Evolutionary conservation across 2,888 invertebrate genomes (phyloP), one percentile per base, ranked within the genome.

Genomic region (Ochropacha duplaris): DNA sequence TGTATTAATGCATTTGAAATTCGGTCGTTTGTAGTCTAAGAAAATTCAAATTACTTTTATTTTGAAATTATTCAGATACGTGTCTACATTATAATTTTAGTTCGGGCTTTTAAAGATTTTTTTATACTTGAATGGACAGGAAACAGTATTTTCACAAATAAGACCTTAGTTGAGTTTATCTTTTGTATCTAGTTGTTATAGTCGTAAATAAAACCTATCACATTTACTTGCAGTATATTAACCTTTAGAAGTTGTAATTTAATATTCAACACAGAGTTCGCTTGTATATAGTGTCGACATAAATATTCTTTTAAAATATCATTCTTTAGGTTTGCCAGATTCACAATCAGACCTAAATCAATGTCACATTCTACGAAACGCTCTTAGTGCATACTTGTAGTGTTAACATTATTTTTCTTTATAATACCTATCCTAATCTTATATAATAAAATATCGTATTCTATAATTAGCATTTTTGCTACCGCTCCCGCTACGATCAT

Each of bases 1-100:
- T 71, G 57, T 66, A 73, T 66, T 64, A 57, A 55, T 61, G 56
- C 59, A 52, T 55, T 61, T 49, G 49, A 16, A 55, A 28, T 44
- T 44, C 50, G 22, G 52, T 31, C 52, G 50, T 22, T 52, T 52
- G 22, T 44, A 44, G 44, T 19, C 22, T 2, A n/a, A 31, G 31
- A 52, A 19, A 34, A 52, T 52, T 52, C 22, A 52, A 52, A 52
- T 52, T 52, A 31, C 31, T 34, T 31, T 22, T 34, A 11, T 28
- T 26, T 9, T 19, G 6, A 44, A 44, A 44, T 44, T 50, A 16
- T 50, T 28, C 8, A 24, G n/a, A 4, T 26, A 9, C 26, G 50
- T 26, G 24, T 16, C 8, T 50, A 8, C 2, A 24, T 16, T 28
- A 6, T 24, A 11, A 28, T 6, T 50, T 50, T 50, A 24, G 9